Evolutionary conservation across 2,888 invertebrate species (phyloP), one percentile per base, ranked within the genome.

Genomic region (Tetragonisca angustula): DNA sequence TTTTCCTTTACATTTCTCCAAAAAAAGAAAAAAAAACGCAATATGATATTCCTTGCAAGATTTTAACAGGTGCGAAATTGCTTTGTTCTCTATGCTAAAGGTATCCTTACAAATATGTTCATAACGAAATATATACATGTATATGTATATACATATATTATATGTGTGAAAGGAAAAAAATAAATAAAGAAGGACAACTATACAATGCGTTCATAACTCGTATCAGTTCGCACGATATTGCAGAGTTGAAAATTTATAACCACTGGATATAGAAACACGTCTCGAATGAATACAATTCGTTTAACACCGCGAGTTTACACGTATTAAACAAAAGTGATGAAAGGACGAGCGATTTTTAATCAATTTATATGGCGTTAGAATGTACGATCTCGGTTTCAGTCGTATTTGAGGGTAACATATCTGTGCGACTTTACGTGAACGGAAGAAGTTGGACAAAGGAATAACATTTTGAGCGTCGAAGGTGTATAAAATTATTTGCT

Each of bases 1-100:
- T 43, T 43, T 59, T 50, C 4, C 50, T 52, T 24, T 27, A 52
- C 24, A 49, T 67, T 56, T 80, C 9, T 36, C 61, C 43, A 43
- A 73, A 62, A 32, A 27, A 27, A 27, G 27, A 27, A 27, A 27
- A 27, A 27, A 27, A 32, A 73, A 61, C 73, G 69, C 76, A 69
- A 52, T 56, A 19, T 65, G 70, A 24, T 59, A 36, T 43, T 50
- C 32, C 79, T 75, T 83, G 81, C 81, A 36, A 77, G 79, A 81
- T 70, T 69, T 86, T 83, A 86, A 79, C 83, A 79, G 81, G 83
- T 86, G 85, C 83, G 76, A 80, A 80, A 80, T 80, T 79, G 83
- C 77, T 78, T 83, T 77, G 32, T 62, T 69, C 62, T 24, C 67
- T 77, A 74, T 61, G 13, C 24, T 65, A 64, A 81, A 73, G 76